Evolutionary conservation across 2,888 invertebrate genomes (phyloP).

Genomic region (Lochmaea capreae): DNA sequence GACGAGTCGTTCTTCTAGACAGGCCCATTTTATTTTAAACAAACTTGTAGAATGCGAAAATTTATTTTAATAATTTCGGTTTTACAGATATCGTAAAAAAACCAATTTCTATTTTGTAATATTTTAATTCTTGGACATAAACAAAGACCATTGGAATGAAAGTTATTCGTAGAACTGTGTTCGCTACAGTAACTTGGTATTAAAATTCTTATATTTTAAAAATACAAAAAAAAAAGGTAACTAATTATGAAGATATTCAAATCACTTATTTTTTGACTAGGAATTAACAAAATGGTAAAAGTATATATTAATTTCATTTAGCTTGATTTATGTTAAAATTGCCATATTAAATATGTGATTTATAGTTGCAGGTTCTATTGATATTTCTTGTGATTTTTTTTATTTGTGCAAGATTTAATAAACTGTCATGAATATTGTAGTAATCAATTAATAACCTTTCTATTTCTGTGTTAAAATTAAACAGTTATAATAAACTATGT

Average conservation of each 20-base stretch:
- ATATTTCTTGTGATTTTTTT: slow-evolving; percentile 11
- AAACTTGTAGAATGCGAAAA: no score
- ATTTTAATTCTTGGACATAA: no score
- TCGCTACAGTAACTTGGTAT: background rate
- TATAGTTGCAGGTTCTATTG: background rate
- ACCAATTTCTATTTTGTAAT: no score
- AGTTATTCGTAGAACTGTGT: background rate
- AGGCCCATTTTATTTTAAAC: no score
- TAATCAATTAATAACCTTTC: background rate
- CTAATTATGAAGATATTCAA: background rate
- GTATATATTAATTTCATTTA: background rate
- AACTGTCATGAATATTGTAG: background rate
- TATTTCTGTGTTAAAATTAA: background rate
- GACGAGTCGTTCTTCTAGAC: no score
- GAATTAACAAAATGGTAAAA: background rate
- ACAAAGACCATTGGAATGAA: no score
- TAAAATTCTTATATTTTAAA: slow-evolving; percentile 4
- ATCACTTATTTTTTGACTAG: background rate
- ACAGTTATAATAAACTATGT: slow-evolving; percentile 5
- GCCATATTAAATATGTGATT: slow-evolving; percentile 7
- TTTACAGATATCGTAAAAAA: no score
- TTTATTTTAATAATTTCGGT: no score
- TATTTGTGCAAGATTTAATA: slow-evolving; percentile 3
- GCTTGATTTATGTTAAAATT: background rate
- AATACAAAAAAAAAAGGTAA: background rate